Conservation (phyloP, 2,888 invertebrate species). For the Acanthopleura granulata region DNA sequence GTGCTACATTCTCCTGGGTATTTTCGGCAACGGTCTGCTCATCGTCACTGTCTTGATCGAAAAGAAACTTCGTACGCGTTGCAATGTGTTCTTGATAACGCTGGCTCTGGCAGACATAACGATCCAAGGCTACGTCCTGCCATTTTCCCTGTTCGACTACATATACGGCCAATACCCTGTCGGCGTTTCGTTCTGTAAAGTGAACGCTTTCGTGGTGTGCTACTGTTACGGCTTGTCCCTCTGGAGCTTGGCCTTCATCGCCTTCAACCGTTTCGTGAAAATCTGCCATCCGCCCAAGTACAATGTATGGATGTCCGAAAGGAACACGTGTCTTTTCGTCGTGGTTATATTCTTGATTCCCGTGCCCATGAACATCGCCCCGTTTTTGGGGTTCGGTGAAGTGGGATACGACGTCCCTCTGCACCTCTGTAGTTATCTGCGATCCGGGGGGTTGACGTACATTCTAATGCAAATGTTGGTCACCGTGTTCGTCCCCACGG, state of each 20-base stretch:
- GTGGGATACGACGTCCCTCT: neutral
- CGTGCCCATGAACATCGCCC: conserved; percentile 11
- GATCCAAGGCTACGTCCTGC: conserved; percentile 25
- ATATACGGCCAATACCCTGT: conserved; percentile 20
- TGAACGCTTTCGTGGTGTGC: conserved; percentile 25
- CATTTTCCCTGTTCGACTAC: conserved; percentile 20
- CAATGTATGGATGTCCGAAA: conserved; percentile 17
- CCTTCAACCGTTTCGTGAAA: conserved; percentile 29
- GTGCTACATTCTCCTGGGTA: conserved; percentile 20
- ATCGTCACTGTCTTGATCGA: conserved; percentile 22
- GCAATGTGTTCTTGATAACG: conserved; percentile 24
- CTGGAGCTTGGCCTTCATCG: conserved; percentile 25
- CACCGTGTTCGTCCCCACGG: conserved; percentile 15
- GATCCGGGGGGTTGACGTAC: conserved; percentile 19
- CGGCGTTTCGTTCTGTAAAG: conserved; percentile 15
- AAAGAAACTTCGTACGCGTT: conserved; percentile 20
- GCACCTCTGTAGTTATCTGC: conserved; percentile 29
- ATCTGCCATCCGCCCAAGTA: conserved; percentile 27
- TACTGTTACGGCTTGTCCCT: conserved; percentile 23
- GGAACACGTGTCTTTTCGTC: conserved; percentile 10
- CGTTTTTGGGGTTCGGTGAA: conserved; percentile 27
- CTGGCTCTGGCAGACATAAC: conserved; percentile 25
- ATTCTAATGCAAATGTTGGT: conserved; percentile 20
- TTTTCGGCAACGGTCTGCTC: conserved; percentile 26
- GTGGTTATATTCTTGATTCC: conserved; percentile 22